Evolutionary conservation across 2,113 vertebrate genomes (phyloP).

Genomic region (Thunnus thynnus): DNA sequence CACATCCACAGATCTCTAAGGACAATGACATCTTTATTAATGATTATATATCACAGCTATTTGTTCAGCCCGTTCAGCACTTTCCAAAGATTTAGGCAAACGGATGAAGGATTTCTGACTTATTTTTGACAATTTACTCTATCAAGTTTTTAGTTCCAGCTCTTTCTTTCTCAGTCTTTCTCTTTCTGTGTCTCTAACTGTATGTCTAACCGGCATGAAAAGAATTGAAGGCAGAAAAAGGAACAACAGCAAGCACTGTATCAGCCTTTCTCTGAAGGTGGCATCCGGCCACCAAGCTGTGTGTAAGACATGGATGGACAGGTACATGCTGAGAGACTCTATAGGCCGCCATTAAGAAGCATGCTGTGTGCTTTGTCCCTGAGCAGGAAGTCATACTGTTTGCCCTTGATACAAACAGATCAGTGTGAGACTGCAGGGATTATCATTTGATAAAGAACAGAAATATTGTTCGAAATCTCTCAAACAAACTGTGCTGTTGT

Average conservation of each 20-base stretch:
- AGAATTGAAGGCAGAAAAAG: neutral
- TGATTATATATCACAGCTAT: neutral
- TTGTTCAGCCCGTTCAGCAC: neutral
- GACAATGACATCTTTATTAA: neutral
- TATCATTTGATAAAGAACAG: constrained; percentile 57
- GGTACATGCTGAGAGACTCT: constrained; percentile 70
- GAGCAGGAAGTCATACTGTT: constrained; percentile 67
- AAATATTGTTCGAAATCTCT: constrained; percentile 18
- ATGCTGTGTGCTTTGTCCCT: constrained; percentile 67
- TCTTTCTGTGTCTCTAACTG: neutral
- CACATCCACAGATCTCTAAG: neutral
- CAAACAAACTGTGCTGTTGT: constrained; percentile 8
- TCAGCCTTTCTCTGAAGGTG: constrained; percentile 47
- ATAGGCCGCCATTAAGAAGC: constrained; percentile 42
- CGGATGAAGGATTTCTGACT: neutral
- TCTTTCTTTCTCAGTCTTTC: neutral
- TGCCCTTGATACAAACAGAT: constrained; percentile 76
- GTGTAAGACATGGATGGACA: constrained; percentile 64
- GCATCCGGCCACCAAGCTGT: constrained; percentile 62
- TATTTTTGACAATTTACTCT: neutral
- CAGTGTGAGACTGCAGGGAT: constrained; percentile 53
- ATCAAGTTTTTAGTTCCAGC: neutral
- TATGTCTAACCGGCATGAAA: neutral
- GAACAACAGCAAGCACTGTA: constrained; percentile 21
- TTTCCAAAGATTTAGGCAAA: neutral